These are phyloP conservation scores for Zoanthus sociatus DNA, from an alignment of 92 coral and sea anemone genomes.

Conservation along the genomic window DNA sequence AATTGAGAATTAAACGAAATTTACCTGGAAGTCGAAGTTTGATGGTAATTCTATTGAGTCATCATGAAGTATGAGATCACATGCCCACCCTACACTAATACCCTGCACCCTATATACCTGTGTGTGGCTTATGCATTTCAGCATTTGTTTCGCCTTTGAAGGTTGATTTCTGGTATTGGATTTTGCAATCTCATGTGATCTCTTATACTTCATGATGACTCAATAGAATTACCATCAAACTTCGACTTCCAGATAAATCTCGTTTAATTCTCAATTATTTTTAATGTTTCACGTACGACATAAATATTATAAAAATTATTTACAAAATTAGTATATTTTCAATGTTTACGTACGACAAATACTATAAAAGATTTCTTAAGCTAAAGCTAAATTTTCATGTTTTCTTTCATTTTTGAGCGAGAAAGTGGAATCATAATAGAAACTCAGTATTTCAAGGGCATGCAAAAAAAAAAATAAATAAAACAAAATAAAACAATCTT, in stretches of 20 bases:
- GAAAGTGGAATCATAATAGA: no score
- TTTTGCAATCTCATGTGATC: conserved; percentile 70
- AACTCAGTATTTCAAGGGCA: no score
- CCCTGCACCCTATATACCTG: conserved; percentile 23
- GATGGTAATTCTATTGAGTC: conserved; percentile 13
- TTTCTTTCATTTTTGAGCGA: no score
- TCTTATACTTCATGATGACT: conserved; percentile 67
- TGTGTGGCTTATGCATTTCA: neutral
- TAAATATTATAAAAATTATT: no score
- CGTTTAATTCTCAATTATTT: no score
- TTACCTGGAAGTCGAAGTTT: conserved; percentile 9
- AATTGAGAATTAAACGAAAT: conserved; percentile 53
- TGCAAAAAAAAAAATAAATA: no score
- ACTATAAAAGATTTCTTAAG: no score
- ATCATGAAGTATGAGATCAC: conserved; percentile 14
- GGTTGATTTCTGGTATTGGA: conserved; percentile 60
- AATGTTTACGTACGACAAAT: no score
- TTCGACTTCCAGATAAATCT: conserved; percentile 5
- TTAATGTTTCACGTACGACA: no score
- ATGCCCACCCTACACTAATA: conserved; percentile 34
- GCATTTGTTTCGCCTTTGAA: conserved; percentile 71
- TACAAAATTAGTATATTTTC: no score
- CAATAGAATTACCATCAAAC: conserved; percentile 61
- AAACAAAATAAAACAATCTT: no score
- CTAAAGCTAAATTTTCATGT: no score